Evolutionary conservation across 2,888 invertebrate species (phyloP), one percentile per base, ranked within the genome.

Genomic region (Drosophila antonietae): DNA sequence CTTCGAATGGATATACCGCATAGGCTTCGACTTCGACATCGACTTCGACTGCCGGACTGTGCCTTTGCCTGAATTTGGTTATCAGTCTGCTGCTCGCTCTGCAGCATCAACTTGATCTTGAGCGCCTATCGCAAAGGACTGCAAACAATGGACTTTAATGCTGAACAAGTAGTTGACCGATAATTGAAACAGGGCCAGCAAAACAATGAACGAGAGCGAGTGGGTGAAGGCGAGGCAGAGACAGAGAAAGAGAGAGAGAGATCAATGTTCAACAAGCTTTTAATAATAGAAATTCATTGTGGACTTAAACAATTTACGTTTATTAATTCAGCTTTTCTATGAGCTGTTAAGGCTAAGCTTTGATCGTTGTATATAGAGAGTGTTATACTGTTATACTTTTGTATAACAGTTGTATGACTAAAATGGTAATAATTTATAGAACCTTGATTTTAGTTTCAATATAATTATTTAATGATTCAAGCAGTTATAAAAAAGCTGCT

Each of bases 161-260:
- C 52, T 39, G 35, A 28, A 39, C 53, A 31, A 49, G 56, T 69
- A 73, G 68, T 73, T 80, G 80, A 80, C 83, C 80, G 80, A 80
- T 82, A 80, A 82, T 55, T 68, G 44, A 33, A 58, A 33, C 51
- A 68, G 68, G 68, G 68, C 57, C 68, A 67, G 39, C 20, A 6
- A 18, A 10, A 2, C 20, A 49, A 20, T n/a, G 33, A 58, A 46
- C 28, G 28, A 53, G 57, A 61, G 58, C 35, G 4, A 44, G 33
- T 18, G 53, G 6, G 15, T 5, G 18, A 3, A 28, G 15, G 39
- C 15, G 39, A 39, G 39, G 15, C 2, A 2, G 41, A 9, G 33
- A 33, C 33, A 20, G 15, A 28, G 23, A 23, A 23, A 23, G 23
- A 2, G 18, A n/a, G 41, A 31, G 23, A 20, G 35, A 6, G 41